Evolutionary conservation across 2,113 vertebrate species (phyloP), one percentile per base, ranked within the genome.

Genomic region (Dissostichus mawsoni): DNA sequence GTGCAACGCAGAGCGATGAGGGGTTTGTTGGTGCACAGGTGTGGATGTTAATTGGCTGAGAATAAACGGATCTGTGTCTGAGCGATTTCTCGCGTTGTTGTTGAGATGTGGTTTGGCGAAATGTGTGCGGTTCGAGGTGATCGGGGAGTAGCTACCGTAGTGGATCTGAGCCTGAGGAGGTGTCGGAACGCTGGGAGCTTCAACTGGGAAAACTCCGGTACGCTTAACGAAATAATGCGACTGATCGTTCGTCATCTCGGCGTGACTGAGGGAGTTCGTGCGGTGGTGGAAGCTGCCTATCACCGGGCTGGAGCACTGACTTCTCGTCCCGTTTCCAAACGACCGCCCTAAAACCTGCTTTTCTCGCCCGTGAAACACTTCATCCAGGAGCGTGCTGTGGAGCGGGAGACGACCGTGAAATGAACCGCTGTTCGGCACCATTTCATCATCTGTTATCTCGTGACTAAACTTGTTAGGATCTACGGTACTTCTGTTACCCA

Each of bases 351-450:
- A 77, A 9, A 93, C 96, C 12, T 90, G 94, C 20, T 86, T 92
- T 2, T 94, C 93, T 0, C 90, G 92, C 44, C 85, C 86, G 68
- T 92, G 89, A 62, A 97, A 97, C 82, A 97, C 93, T 78, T 98
- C 97, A 0, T 97, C 96, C 86, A 98, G 66, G 85, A 98, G 90
- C 25, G 97, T 97, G 92, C 97, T 98, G 69, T 98, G 96, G 45
- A 96, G 95, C 0, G 96, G 96, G 58, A 95, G 91, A 56, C 89
- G 92, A 57, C 94, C 94, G 41, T 85, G 84, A 67, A 88, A 90
- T 1, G 86, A 90, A 10, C 87, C 68, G 0, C 88, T 76, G 4
- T 92, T 91, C 11, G 89, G 84, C 84, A 94, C 83, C 0, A 94
- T 80, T 11, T 96, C 96, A 1, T 95, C 93, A 44, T 96, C 95